Evolutionary conservation across 2,888 invertebrate species (phyloP), one percentile per base, ranked within the genome.

Genomic region (Drosophila buzzatii): DNA sequence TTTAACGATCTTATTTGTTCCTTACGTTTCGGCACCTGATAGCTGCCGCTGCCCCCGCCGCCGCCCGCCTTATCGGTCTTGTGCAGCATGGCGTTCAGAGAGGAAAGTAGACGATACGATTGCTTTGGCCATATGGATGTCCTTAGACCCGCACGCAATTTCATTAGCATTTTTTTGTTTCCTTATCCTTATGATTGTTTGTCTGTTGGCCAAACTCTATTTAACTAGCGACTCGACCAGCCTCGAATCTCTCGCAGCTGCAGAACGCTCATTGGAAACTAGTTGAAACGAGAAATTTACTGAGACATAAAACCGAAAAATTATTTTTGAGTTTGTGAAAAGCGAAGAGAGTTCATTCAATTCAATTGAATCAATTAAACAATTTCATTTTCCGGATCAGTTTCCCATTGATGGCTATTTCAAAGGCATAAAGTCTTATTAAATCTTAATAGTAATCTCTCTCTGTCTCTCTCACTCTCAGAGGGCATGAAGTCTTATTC

Each of bases 1-100:
- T 97, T 96, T 18, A 99, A 93, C 0, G 95, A 94, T 76, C 95
- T 94, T 16, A 99, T 93, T 92, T 98, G 97, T 0, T 97, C 96
- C 18, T 95, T 94, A 61, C 99, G 94, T 2, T 96, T 94, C 0
- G 98, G 98, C 45, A 98, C 93, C 10, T 33, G 18, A 8, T 23
- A 20, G 23, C 23, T 18, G 9, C 27, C 27, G 27, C 27, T 27
- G 27, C 27, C 27, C 27, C 9, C 33, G 9, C 33, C 33, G 33
- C 33, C 33, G 33, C n/a, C 4, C 10, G 37, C 27, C 3, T 0
- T 31, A 14, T 23, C 27, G 5, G n/a, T 41, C 6, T 1, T 39
- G 6, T 20, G 20, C 1, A 73, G 16, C 20, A 56, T n/a, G 9
- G 10, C 47, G 53, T 16, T 41, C 14, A 73, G 18, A 5, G 58